These are phyloP conservation scores for Anthonomus grandis DNA, from an alignment of 1,140 invertebrate species.

Conservation along the genomic window DNA sequence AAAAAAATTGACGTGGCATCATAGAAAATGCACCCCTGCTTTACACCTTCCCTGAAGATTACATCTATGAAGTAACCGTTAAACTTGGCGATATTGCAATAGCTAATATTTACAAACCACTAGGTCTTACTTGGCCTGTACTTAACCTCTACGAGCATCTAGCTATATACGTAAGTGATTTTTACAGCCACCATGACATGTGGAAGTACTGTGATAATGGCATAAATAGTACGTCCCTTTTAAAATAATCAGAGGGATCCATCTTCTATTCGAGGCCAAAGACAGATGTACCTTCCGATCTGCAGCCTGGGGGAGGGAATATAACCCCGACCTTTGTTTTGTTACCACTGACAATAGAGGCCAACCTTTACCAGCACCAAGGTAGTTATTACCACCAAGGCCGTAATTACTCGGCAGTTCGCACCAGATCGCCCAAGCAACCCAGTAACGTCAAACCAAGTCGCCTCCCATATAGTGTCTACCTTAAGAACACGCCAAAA, in stretches of 20 bases:
- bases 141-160: neutral
- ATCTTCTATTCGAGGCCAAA: slow-evolving; percentile 22
- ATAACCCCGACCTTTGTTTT: slow-evolving; percentile 26
- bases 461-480: no score
- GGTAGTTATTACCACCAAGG: no score
- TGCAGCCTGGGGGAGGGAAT: slow-evolving; percentile 11
- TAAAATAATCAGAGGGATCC: slow-evolving; percentile 17
- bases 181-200: slow-evolving; percentile 20
- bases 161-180: slow-evolving; percentile 16
- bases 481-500: no score
- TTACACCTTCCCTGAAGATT: no score
- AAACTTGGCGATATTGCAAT: neutral
- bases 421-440: no score
- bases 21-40: no score
- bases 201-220: slow-evolving; percentile 20
- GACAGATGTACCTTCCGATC: slow-evolving; percentile 15
- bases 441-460: no score
- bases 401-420: no score
- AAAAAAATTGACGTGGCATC: no score
- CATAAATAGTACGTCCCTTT: slow-evolving; percentile 5
- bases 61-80: no score
- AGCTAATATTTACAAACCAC: neutral
- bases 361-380: slow-evolving; percentile 6
- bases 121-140: no score
- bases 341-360: slow-evolving; percentile 5